Evolutionary conservation across 2,888 invertebrate species (phyloP).

Genomic region (Zaprionus bogoriensis): DNA sequence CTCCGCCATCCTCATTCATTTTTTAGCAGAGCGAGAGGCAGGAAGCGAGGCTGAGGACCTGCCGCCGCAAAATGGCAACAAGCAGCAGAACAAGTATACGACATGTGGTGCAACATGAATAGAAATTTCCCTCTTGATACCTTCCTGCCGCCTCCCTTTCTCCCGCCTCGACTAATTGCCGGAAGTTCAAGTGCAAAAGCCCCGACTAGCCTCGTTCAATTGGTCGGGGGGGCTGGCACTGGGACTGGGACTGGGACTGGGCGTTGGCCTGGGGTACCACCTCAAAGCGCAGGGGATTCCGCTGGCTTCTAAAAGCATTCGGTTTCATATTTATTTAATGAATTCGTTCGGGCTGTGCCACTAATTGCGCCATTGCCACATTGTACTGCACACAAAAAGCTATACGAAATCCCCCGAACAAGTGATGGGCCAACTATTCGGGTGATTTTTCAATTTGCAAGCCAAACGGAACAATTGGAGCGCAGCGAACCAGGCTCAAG

Average conservation of each 20-base stretch:
- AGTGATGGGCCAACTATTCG: conserved; percentile 19
- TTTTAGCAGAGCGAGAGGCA: conserved; percentile 36
- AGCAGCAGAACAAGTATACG: conserved; percentile 53
- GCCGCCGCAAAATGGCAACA: conserved; percentile 18
- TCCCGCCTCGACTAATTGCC: conserved; percentile 56
- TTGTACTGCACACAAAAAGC: conserved; percentile 46
- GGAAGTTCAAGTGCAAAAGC: conserved; percentile 57
- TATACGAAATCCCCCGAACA: conserved; percentile 64
- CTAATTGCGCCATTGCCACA: conserved; percentile 62
- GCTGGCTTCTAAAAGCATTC: conserved; percentile 55
- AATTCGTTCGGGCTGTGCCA: conserved; percentile 36
- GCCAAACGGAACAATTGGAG: conserved; percentile 24
- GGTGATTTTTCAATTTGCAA: conserved; percentile 48
- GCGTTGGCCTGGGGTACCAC: not conserved
- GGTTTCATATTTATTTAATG: conserved; percentile 66
- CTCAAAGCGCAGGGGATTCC: not conserved
- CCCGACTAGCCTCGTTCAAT: not conserved
- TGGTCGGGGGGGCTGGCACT: too few species aligned
- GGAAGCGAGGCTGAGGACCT: conserved; percentile 20
- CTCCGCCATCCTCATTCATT: conserved; percentile 31
- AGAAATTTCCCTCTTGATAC: conserved; percentile 12
- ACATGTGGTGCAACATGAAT: conserved; percentile 56
- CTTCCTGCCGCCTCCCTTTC: conserved; percentile 1
- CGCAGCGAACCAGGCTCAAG: not conserved
- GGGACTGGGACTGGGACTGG: too few species aligned